Percentiles rank a stretch among this genome's conserved stretches.
These are phyloP conservation scores for Brienomyrus brachyistius DNA, from an alignment of 2,113 vertebrate species.

Conservation along the genomic window DNA sequence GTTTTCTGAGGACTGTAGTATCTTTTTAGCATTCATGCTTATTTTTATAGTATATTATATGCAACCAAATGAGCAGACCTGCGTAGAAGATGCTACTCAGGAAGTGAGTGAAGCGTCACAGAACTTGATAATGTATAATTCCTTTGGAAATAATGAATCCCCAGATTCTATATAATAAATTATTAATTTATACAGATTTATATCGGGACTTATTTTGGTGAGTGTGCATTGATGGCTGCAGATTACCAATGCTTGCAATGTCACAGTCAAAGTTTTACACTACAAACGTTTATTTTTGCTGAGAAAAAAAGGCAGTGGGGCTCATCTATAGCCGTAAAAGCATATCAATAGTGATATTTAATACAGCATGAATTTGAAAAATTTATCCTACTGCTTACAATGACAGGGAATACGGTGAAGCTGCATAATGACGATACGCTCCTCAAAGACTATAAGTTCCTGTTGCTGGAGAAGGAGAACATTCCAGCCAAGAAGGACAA, in stretches of 20 bases:
- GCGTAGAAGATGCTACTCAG: background rate
- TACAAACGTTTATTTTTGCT: background rate
- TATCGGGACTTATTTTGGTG: background rate
- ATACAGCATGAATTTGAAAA: background rate
- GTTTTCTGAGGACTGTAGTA: background rate
- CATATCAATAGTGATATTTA: background rate
- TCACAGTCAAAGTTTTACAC: background rate
- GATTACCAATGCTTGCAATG: background rate
- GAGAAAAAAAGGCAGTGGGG: background rate
- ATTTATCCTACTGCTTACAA: background rate
- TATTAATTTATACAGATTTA: background rate
- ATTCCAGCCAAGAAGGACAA: constrained; percentile 71
- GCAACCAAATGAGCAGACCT: background rate
- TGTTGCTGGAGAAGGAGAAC: constrained; percentile 83
- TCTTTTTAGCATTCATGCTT: background rate
- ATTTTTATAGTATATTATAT: background rate
- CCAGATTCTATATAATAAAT: background rate
- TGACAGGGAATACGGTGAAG: constrained; percentile 45
- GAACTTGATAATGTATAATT: background rate
- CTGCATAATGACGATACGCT: constrained; percentile 70
- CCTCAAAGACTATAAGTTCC: constrained; percentile 78
- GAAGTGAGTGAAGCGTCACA: background rate
- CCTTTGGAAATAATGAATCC: background rate
- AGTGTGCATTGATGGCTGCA: background rate
- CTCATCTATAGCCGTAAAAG: background rate